A percentile compares a stretch with the other conserved stretches of the same genome.
Conservation (phyloP, 2,113 vertebrate genomes). For the Camelus bactrianus region DNA sequence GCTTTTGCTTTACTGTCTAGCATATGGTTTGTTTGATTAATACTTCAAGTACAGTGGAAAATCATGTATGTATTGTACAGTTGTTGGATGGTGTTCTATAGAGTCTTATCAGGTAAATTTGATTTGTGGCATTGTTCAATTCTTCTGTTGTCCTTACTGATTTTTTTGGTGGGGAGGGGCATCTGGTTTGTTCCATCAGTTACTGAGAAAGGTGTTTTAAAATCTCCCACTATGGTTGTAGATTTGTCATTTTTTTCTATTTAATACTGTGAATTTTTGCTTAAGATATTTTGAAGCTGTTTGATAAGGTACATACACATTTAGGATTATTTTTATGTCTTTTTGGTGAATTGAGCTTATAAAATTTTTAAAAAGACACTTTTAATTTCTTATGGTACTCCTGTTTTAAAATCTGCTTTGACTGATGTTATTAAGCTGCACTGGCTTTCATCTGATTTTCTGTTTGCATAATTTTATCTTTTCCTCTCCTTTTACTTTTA, state of each 20-base stretch:
- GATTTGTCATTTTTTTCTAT: background rate
- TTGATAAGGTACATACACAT: background rate
- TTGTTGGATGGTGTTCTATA: background rate
- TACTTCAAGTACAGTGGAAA: background rate
- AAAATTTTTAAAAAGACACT: background rate
- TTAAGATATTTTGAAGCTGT: background rate
- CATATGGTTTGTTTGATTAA: background rate
- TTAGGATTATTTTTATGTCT: background rate
- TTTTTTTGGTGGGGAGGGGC: too few species aligned
- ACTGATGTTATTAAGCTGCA: background rate
- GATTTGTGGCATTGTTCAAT: background rate
- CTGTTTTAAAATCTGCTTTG: background rate
- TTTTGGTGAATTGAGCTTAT: background rate
- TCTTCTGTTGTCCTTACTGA: background rate
- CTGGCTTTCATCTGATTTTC: background rate
- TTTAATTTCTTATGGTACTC: background rate
- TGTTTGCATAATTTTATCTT: background rate
- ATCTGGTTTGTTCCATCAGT: too few species aligned
- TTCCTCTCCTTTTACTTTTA: background rate
- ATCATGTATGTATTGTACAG: background rate
- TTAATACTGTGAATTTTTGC: background rate
- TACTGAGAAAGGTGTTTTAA: too few species aligned
- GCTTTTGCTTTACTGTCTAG: slow-evolving; percentile 8
- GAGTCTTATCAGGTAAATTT: background rate
- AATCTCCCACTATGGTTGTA: too few species aligned